Percentiles rank a stretch among this genome's conserved stretches.
phyloP scores from a whole-genome alignment of 2,888 invertebrate species.

The Agriopis aurantiaria region DNA sequence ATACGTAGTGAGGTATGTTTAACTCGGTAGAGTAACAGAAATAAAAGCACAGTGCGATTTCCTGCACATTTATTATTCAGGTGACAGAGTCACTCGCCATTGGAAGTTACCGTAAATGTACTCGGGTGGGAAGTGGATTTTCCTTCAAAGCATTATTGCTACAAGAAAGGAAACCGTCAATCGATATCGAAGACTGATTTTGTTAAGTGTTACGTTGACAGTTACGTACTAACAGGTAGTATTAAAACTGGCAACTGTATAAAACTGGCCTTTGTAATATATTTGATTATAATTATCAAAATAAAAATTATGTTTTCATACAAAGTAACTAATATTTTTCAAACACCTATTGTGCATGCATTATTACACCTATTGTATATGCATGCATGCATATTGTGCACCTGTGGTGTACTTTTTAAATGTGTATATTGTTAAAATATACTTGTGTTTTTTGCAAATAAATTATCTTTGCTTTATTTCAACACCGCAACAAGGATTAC shows the following conservation, averaged over 20 bases:
- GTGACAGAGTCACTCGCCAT: slow-evolving; percentile 72
- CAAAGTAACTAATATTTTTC: too few species aligned
- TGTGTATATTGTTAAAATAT: too few species aligned
- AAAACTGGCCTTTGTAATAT: neutral
- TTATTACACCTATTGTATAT: too few species aligned
- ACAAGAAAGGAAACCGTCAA: slow-evolving; percentile 55
- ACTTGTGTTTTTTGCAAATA: too few species aligned
- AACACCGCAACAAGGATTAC: too few species aligned
- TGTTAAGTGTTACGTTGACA: slow-evolving; percentile 8
- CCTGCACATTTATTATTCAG: slow-evolving; percentile 76
- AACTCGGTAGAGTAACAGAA: slow-evolving; percentile 55
- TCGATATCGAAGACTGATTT: slow-evolving; percentile 45
- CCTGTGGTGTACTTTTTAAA: too few species aligned
- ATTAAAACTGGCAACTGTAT: neutral
- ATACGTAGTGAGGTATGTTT: slow-evolving; percentile 49
- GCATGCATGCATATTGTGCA: too few species aligned
- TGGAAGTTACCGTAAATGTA: slow-evolving; percentile 62
- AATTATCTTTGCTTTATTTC: too few species aligned
- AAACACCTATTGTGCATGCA: too few species aligned
- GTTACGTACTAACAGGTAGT: too few species aligned
- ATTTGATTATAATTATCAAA: neutral
- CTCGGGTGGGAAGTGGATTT: slow-evolving; percentile 68
- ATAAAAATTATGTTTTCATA: too few species aligned
- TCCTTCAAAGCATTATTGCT: slow-evolving; percentile 70
- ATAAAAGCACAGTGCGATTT: slow-evolving; percentile 64